phyloP scores from a whole-genome alignment of 2,113 vertebrate genomes.

The Leptodactylus fuscus region DNA sequence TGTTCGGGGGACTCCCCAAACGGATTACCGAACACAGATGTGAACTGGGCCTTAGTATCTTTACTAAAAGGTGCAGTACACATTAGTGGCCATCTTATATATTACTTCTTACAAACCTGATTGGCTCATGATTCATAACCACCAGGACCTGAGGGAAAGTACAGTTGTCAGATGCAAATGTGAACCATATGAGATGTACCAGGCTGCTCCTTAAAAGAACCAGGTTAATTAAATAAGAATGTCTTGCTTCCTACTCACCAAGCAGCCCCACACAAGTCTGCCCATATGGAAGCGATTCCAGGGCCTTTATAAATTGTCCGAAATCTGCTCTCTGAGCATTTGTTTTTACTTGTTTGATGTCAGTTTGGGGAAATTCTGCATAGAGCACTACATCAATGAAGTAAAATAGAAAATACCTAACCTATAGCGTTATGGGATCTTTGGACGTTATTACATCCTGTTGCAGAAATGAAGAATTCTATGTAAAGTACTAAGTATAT shows the following conservation, averaged over 20 bases:
- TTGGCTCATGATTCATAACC: conserved; percentile 58
- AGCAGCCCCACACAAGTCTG: conserved; percentile 67
- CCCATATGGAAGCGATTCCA: conserved; percentile 72
- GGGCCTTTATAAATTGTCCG: conserved; percentile 71
- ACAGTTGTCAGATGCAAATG: conserved; percentile 71
- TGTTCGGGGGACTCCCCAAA: no score
- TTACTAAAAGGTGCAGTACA: no score
- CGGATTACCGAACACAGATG: no score
- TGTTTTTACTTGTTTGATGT: conserved; percentile 77
- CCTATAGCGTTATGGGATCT: conserved; percentile 35
- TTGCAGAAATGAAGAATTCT: conserved; percentile 51
- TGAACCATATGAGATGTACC: conserved; percentile 71
- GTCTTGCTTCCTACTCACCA: conserved; percentile 70
- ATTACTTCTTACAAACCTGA: conserved; percentile 5
- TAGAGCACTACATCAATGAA: conserved; percentile 66
- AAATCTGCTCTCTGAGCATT: conserved; percentile 71
- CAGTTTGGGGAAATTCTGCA: conserved; percentile 66
- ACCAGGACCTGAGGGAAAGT: conserved; percentile 68
- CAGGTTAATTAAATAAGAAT: conserved; percentile 72
- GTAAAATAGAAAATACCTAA: conserved; percentile 52
- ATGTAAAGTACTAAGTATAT: not conserved
- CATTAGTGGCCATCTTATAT: not conserved
- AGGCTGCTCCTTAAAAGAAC: conserved; percentile 64
- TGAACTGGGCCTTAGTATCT: no score
- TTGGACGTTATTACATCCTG: conserved; percentile 45